Percentiles rank a stretch among this genome's conserved stretches.
Evolutionary conservation across 2,888 invertebrate genomes (phyloP).

Genomic region (Drosophila mulleri): DNA sequence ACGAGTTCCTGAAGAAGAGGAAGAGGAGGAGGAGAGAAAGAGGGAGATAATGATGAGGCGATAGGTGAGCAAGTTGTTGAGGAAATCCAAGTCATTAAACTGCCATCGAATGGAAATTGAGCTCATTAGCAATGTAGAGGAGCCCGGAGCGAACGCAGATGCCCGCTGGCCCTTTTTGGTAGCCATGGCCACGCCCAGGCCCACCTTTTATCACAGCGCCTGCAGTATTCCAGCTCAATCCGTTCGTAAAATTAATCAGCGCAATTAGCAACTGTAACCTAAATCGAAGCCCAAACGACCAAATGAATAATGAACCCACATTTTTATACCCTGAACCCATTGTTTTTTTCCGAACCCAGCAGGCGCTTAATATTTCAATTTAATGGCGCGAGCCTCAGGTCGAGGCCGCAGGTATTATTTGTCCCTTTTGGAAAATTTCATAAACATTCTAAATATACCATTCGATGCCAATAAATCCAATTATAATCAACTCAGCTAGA

Average conservation of each 20-base stretch:
- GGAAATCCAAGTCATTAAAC: slow-evolving; percentile 59
- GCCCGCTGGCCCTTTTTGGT: background rate
- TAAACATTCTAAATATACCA: slow-evolving; percentile 12
- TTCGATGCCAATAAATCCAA: background rate
- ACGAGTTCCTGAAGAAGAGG: slow-evolving; percentile 77
- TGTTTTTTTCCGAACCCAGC: slow-evolving; percentile 4
- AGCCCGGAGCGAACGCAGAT: slow-evolving; percentile 2
- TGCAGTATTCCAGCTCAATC: slow-evolving; percentile 34
- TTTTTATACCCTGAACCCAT: no score
- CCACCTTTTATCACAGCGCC: background rate
- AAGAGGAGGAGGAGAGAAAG: no score
- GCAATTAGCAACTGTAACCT: slow-evolving; percentile 60
- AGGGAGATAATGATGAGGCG: background rate
- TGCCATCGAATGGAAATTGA: slow-evolving; percentile 42
- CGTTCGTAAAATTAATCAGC: slow-evolving; percentile 67
- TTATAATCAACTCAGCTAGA: background rate
- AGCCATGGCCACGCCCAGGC: background rate
- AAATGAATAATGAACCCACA: slow-evolving; percentile 41
- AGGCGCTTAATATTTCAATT: slow-evolving; percentile 49
- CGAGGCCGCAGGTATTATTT: slow-evolving; percentile 15
- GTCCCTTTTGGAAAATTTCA: background rate
- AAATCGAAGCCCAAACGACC: slow-evolving; percentile 34
- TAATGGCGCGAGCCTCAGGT: slow-evolving; percentile 37
- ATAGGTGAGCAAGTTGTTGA: slow-evolving; percentile 33
- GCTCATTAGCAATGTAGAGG: slow-evolving; percentile 62